Percentiles rank a stretch among this genome's conserved stretches.
phyloP scores from a whole-genome alignment of 2,113 vertebrate species.

The Sebastes fasciatus region DNA sequence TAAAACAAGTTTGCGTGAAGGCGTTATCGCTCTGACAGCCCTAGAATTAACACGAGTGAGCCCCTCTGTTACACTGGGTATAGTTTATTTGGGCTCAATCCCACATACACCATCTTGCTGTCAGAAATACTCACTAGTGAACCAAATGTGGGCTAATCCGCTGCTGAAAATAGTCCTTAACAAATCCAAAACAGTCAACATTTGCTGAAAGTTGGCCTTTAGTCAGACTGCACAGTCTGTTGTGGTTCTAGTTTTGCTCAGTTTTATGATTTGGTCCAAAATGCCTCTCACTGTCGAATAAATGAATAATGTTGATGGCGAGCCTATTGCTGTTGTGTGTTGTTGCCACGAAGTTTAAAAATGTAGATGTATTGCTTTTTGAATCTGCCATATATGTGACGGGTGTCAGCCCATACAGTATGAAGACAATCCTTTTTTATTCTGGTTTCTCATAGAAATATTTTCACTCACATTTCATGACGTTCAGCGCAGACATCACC shows the following conservation, averaged over 20 bases:
- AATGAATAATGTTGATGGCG: background rate
- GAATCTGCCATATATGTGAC: background rate
- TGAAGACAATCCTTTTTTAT: background rate
- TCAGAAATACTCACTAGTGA: slow-evolving; percentile 7
- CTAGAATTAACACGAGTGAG: slow-evolving; percentile 1
- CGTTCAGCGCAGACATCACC: background rate
- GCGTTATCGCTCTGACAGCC: too few species aligned
- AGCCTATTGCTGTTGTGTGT: background rate
- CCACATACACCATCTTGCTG: background rate
- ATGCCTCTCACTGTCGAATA: background rate
- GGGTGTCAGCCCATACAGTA: too few species aligned
- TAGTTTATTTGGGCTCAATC: slow-evolving; percentile 1
- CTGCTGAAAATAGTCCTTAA: slow-evolving; percentile 20
- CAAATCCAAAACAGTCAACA: background rate
- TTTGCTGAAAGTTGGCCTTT: background rate
- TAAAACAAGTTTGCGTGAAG: too few species aligned
- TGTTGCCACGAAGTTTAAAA: background rate
- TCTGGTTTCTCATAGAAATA: background rate
- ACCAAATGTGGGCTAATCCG: background rate
- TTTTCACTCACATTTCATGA: background rate
- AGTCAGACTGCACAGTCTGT: background rate
- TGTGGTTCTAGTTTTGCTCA: background rate
- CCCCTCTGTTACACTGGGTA: background rate
- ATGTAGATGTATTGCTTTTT: background rate
- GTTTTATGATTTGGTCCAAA: background rate